phyloP scores from a whole-genome alignment of 2,113 vertebrate species.

The Eulemur macaco region DNA sequence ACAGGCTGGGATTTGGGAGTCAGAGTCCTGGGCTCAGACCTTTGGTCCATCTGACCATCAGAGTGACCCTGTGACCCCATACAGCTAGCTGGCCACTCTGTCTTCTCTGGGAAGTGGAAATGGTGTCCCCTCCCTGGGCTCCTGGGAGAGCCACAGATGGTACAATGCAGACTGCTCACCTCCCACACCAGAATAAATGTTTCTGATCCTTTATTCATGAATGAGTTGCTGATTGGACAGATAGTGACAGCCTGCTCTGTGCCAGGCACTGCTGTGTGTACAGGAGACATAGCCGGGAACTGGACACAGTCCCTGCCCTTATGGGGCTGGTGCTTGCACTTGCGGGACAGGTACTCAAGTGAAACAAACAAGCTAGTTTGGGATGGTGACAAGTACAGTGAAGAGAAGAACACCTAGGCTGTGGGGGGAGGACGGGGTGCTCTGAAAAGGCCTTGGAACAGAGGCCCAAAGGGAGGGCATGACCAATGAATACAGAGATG shows the following conservation, averaged over 20 bases:
- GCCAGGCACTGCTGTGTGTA: not conserved
- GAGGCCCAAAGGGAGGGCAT: not conserved
- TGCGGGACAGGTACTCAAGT: not conserved
- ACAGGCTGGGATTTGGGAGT: not conserved
- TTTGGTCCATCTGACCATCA: not conserved
- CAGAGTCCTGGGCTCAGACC: not conserved
- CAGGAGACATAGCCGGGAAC: accelerated
- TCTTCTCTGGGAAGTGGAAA: too few species aligned
- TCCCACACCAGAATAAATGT: not conserved
- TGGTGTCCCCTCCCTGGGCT: not conserved
- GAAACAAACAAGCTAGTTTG: not conserved
- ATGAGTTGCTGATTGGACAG: too few species aligned
- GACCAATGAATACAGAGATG: not conserved
- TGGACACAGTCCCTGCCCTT: not conserved
- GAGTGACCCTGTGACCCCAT: accelerated
- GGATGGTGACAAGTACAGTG: not conserved
- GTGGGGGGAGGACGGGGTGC: not conserved
- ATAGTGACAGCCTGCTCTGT: accelerated
- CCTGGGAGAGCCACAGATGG: not conserved
- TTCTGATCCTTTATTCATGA: not conserved
- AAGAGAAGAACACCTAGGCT: not conserved
- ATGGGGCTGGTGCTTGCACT: too few species aligned
- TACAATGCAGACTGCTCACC: too few species aligned
- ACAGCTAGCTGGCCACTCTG: not conserved
- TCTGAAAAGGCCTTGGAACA: not conserved